Evolutionary conservation across 2,113 vertebrate genomes (phyloP).

Genomic region (Onychostruthus taczanowskii): DNA sequence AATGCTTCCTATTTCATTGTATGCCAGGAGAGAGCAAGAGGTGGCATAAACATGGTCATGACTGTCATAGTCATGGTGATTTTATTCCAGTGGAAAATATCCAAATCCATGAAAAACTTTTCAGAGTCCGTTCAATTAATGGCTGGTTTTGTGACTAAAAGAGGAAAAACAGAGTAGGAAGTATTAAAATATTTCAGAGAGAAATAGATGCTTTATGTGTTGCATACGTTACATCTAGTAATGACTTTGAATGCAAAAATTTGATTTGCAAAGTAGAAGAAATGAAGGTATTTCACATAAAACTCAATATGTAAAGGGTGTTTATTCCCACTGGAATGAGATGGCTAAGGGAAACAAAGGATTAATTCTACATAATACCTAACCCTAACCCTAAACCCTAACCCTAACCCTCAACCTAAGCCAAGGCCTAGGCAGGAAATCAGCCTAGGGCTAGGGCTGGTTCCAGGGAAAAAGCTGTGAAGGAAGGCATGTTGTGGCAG

Average conservation of each 20-base stretch:
- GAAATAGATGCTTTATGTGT: neutral
- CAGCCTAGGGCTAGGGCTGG: too few species aligned
- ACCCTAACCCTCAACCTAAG: too few species aligned
- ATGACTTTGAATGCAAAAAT: neutral
- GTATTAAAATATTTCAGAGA: neutral
- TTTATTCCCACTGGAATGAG: neutral
- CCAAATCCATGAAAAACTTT: neutral
- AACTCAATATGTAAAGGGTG: neutral
- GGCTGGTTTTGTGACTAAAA: neutral
- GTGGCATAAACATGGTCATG: neutral
- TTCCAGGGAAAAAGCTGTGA: too few species aligned
- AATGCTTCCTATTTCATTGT: neutral
- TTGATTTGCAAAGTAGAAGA: neutral
- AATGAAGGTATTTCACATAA: neutral
- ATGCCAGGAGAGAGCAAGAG: neutral
- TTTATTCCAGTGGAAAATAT: neutral
- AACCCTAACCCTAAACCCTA: too few species aligned
- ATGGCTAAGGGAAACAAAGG: neutral
- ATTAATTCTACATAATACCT: neutral
- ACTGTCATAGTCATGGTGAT: neutral
- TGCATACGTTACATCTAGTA: neutral
- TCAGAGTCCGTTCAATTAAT: neutral
- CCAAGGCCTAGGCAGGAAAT: too few species aligned
- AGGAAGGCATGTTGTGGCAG: too few species aligned
- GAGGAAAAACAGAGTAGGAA: neutral